These are phyloP conservation scores for Limanda limanda DNA, from an alignment of 2,113 vertebrate species.

Conservation along the genomic window DNA sequence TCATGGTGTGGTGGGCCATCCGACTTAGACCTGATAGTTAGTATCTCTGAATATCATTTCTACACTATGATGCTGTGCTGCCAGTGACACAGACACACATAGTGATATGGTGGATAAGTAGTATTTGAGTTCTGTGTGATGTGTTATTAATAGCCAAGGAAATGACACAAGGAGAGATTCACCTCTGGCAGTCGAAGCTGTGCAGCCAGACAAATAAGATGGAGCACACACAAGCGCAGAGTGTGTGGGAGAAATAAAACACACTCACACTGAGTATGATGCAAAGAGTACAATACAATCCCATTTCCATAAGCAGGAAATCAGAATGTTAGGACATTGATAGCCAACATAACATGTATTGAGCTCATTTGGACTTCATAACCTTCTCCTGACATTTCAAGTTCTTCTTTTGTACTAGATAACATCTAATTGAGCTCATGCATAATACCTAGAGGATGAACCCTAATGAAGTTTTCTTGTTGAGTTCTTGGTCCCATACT, in stretches of 20 bases:
- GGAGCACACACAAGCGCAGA: neutral
- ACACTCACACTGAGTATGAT: too few species aligned
- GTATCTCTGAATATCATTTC: neutral
- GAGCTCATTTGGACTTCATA: too few species aligned
- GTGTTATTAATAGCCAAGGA: slow-evolving; percentile 59
- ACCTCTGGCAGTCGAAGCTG: slow-evolving; percentile 39
- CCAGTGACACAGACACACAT: slow-evolving; percentile 5
- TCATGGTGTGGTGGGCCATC: neutral
- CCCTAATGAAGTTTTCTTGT: too few species aligned
- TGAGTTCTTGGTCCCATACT: too few species aligned
- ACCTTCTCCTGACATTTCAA: too few species aligned
- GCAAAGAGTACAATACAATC: neutral
- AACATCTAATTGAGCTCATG: too few species aligned
- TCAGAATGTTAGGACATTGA: too few species aligned
- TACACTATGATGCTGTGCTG: neutral
- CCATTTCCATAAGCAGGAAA: neutral
- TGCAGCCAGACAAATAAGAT: slow-evolving; percentile 17
- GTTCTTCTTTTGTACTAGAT: too few species aligned
- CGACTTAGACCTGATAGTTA: neutral
- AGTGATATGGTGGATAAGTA: neutral
- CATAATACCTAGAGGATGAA: too few species aligned
- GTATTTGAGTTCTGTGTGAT: slow-evolving; percentile 25
- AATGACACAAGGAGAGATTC: slow-evolving; percentile 32
- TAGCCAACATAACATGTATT: too few species aligned
- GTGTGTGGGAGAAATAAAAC: neutral